Evolutionary conservation across 2,113 vertebrate species (phyloP).

Genomic region (Rhipidura dahli): DNA sequence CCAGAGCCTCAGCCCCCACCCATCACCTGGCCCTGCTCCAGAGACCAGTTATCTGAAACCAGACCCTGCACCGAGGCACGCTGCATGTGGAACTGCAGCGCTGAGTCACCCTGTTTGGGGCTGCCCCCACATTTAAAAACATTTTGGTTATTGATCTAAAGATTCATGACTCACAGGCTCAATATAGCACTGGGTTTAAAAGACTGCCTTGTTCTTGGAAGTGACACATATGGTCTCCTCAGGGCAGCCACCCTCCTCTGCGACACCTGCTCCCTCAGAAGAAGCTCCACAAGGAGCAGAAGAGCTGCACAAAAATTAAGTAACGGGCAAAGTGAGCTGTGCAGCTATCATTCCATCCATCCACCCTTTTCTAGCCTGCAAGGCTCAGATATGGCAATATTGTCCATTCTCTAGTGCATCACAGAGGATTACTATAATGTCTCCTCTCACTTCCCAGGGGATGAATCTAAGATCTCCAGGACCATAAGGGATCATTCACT

Average conservation of each 20-base stretch:
- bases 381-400: background rate
- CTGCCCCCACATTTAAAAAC: slow-evolving; percentile 47
- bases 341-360: background rate
- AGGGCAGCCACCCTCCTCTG: background rate
- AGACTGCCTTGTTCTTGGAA: slow-evolving; percentile 41
- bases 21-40: background rate
- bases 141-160: slow-evolving; percentile 57
- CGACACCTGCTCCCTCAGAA: slow-evolving; percentile 5
- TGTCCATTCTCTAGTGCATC: background rate
- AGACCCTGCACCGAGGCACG: background rate
- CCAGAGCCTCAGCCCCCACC: background rate
- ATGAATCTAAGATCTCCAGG: background rate
- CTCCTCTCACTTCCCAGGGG: background rate
- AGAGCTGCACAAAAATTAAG: background rate
- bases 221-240: background rate
- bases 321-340: background rate
- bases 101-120: slow-evolving; percentile 57
- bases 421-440: background rate
- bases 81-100: background rate
- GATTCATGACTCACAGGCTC: slow-evolving; percentile 37
- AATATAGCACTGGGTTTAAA: background rate
- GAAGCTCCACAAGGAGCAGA: background rate
- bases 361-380: background rate
- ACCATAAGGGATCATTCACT: background rate
- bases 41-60: background rate